These are phyloP conservation scores for Cephus rjabovi DNA, from an alignment of 2,888 invertebrate genomes.

Conservation along the genomic window DNA sequence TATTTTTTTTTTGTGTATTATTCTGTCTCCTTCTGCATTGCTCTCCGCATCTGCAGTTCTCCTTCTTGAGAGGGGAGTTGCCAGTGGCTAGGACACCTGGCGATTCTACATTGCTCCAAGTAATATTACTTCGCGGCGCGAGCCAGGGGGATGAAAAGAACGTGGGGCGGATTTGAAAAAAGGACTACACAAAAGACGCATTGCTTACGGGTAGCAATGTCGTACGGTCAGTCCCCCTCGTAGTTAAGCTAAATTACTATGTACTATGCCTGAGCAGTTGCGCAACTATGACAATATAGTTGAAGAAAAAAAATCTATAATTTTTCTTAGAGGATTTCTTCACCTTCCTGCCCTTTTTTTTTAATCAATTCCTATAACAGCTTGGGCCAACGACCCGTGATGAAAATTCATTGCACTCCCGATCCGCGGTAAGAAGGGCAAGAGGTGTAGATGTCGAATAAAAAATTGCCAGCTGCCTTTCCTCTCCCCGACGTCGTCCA, in stretches of 20 bases:
- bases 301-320: neutral
- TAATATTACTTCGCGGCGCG: slow-evolving; percentile 19
- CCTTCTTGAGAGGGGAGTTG: neutral
- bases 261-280: neutral
- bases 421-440: neutral
- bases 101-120: slow-evolving; percentile 6
- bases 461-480: neutral
- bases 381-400: neutral
- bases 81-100: slow-evolving; percentile 3
- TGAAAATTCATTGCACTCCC: neutral
- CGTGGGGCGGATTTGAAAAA: neutral
- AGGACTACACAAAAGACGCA: neutral
- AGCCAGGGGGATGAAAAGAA: slow-evolving; percentile 7
- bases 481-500: neutral
- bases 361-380: neutral
- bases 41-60: slow-evolving; percentile 1
- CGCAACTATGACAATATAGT: neutral
- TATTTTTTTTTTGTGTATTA: neutral
- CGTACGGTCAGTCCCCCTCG: neutral
- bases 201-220: neutral
- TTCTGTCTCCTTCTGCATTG: slow-evolving; percentile 1
- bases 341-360: neutral
- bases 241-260: neutral
- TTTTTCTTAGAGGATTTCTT: neutral
- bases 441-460: neutral